These are phyloP conservation scores for Lypha dubia DNA, from an alignment of 2,888 invertebrate genomes.

Conservation along the genomic window DNA sequence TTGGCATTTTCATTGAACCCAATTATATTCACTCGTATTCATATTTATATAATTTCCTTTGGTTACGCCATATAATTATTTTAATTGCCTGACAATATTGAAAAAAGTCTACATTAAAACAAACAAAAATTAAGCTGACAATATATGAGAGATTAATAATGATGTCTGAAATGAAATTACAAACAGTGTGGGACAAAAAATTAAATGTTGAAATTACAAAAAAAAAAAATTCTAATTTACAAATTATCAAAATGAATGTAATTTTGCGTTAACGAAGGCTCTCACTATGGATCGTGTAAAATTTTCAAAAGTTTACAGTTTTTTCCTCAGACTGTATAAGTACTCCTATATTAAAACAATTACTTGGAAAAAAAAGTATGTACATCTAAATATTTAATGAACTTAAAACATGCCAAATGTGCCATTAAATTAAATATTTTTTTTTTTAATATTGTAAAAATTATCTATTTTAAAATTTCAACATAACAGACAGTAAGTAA, in stretches of 20 bases:
- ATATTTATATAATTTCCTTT: constrained; percentile 34
- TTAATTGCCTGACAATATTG: constrained; percentile 32
- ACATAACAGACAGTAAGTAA: background rate
- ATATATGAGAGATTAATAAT: constrained; percentile 23
- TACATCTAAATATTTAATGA: constrained; percentile 25
- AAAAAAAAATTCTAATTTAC: background rate
- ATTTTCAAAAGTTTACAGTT: background rate
- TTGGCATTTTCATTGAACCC: background rate
- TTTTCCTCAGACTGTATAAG: background rate
- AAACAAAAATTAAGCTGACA: background rate
- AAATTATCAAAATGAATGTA: background rate
- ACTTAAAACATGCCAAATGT: constrained; percentile 7
- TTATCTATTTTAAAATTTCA: background rate
- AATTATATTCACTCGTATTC: constrained; percentile 13
- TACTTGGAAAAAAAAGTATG: background rate
- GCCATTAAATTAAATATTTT: background rate
- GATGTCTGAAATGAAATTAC: background rate
- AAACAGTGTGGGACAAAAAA: constrained; percentile 23
- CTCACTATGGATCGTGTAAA: no score
- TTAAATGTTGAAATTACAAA: background rate
- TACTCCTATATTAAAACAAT: background rate
- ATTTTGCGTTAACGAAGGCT: no score
- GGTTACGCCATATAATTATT: constrained; percentile 42
- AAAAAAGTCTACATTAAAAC: background rate
- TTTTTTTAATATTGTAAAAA: constrained; percentile 2